These are phyloP conservation scores for Aelia acuminata DNA, from an alignment of 2,888 invertebrate species.

Conservation along the genomic window DNA sequence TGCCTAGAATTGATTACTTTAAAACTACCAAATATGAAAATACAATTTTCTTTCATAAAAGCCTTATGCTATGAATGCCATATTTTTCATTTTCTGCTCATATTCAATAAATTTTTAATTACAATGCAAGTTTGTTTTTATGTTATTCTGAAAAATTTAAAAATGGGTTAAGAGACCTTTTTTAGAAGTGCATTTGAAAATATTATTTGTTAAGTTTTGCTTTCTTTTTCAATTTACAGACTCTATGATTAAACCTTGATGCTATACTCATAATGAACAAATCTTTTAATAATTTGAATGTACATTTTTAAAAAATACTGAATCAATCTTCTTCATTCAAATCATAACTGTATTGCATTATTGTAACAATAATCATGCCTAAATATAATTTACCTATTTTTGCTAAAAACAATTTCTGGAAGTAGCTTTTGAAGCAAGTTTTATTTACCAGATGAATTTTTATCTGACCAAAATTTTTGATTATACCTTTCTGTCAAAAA, in stretches of 20 bases:
- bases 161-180: not conserved
- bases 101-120: not conserved
- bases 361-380: too few species aligned
- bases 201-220: not conserved
- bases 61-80: not conserved
- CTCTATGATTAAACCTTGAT: not conserved
- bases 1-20: not conserved
- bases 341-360: too few species aligned
- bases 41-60: constrained; percentile 1
- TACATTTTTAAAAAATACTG: too few species aligned
- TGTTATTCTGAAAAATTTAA: not conserved
- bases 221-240: not conserved
- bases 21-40: constrained; percentile 17
- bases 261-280: too few species aligned
- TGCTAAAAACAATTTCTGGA: too few species aligned
- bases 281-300: too few species aligned
- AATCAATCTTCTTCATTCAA: too few species aligned
- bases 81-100: not conserved
- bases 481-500: too few species aligned
- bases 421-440: too few species aligned
- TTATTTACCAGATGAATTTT: too few species aligned
- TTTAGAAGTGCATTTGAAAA: not conserved
- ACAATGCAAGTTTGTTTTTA: not conserved
- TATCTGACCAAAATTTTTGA: too few species aligned
- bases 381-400: too few species aligned